Evolutionary conservation across 2,113 vertebrate genomes (phyloP), one percentile per base, ranked within the genome.

Genomic region (Anarrhichthys ocellatus): DNA sequence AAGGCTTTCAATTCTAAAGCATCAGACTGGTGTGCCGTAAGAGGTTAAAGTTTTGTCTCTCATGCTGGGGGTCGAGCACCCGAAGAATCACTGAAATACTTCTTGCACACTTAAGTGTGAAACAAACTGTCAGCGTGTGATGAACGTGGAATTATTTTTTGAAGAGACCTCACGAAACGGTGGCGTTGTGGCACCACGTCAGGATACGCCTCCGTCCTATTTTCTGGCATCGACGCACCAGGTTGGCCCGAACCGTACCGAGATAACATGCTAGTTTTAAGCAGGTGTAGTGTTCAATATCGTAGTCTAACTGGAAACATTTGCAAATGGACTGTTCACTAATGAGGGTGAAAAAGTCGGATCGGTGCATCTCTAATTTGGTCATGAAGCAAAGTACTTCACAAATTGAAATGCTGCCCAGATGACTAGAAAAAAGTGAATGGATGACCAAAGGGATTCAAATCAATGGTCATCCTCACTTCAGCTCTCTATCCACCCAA

Each of bases 11-110:
- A 48, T 69, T 58, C 74, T 34, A 36, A 59, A 18, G 14, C 42
- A 67, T 42, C 3, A 36, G 13, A 14, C 48, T 38, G 20, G 22
- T 36, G 54, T 13, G n/a, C n/a, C 13, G 78, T 20, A 14, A 64
- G 40, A 65, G 34, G 62, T 62, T 73, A 73, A 81, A 70, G 36
- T 86, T 78, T 29, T 61, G 59, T 46, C 69, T 78, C 52, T 72
- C 17, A 6, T 68, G 22, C 52, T 58, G 69, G 42, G 29, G 61
- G 54, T 59, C 34, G 62, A 82, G 48, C 22, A 62, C 64, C 74
- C 34, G 29, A 27, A 65, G 2, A 61, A 20, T 76, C 18, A 8
- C 56, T 77, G 29, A 81, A 75, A 68, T 38, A n/a, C 29, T 66
- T 34, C 5, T 18, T 38, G 62, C 58, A 22, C 36, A 38, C 64